Conservation (phyloP, 1,140 invertebrate species). For the Triops longicaudatus region DNA sequence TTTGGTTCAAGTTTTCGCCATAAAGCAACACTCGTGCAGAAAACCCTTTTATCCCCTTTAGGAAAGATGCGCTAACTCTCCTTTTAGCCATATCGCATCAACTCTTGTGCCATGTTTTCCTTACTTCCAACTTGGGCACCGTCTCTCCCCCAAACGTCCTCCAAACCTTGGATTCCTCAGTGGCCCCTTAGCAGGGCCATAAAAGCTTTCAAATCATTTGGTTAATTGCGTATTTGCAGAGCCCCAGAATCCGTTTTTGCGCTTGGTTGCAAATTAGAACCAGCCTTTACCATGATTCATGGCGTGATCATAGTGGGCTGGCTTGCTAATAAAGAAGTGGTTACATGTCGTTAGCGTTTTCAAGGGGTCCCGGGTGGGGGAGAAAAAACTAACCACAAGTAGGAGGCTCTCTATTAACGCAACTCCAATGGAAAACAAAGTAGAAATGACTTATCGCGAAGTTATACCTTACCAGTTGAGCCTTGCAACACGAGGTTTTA, state of each 20-base stretch:
- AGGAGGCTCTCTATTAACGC: background rate
- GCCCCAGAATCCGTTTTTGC: background rate
- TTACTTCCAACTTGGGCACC: background rate
- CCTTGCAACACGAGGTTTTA: too few species aligned
- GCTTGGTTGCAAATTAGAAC: background rate
- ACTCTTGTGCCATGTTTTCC: background rate
- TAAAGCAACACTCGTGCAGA: background rate
- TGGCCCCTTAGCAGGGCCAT: too few species aligned
- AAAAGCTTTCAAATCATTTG: too few species aligned
- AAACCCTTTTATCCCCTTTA: background rate
- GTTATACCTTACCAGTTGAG: background rate
- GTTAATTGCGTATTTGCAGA: too few species aligned
- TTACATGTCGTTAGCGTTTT: slow-evolving; percentile 12
- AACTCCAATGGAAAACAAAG: background rate
- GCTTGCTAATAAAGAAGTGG: slow-evolving; percentile 10
- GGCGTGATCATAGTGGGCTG: background rate
- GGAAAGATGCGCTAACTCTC: background rate
- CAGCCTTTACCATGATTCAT: background rate
- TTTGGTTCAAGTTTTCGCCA: background rate
- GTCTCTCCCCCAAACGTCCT: background rate
- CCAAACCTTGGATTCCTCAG: background rate
- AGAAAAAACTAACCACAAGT: background rate
- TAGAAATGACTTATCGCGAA: background rate
- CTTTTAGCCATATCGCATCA: background rate
- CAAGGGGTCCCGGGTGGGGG: background rate